These are phyloP conservation scores for Chaetura pelagica DNA, from an alignment of 2,113 vertebrate species.

Conservation along the genomic window DNA sequence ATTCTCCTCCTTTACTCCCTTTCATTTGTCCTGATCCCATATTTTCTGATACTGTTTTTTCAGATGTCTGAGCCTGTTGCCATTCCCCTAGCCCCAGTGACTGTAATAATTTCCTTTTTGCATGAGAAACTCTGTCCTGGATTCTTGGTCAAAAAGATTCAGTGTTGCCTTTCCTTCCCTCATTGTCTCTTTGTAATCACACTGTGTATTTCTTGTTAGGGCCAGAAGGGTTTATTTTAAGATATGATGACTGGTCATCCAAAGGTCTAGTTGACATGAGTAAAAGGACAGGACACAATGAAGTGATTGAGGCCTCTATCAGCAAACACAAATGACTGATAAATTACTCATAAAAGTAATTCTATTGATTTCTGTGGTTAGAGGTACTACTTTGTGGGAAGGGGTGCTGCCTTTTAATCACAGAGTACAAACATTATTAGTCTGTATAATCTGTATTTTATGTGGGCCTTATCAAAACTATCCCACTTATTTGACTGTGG, in stretches of 20 bases:
- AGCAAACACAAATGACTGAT: neutral
- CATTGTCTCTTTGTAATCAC: neutral
- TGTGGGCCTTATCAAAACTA: neutral
- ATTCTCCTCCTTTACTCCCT: neutral
- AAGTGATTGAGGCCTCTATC: neutral
- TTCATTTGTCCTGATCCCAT: neutral
- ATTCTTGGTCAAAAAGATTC: neutral
- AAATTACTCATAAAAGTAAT: neutral
- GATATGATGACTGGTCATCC: neutral
- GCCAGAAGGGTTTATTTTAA: neutral
- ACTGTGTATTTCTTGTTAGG: neutral
- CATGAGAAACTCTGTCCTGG: neutral
- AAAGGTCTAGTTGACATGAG: neutral
- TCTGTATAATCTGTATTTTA: neutral
- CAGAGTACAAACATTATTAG: neutral
- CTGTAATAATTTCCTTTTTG: neutral
- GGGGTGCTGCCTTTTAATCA: neutral
- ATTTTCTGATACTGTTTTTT: neutral
- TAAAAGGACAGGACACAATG: neutral
- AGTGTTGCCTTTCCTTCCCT: neutral
- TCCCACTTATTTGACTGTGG: neutral
- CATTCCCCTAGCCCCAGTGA: neutral
- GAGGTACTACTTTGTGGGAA: neutral
- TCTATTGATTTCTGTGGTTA: neutral
- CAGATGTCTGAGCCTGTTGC: neutral